Base-by-base conservation (phyloP, 1,140 invertebrate species). In the Drosophila hydei region DNA sequence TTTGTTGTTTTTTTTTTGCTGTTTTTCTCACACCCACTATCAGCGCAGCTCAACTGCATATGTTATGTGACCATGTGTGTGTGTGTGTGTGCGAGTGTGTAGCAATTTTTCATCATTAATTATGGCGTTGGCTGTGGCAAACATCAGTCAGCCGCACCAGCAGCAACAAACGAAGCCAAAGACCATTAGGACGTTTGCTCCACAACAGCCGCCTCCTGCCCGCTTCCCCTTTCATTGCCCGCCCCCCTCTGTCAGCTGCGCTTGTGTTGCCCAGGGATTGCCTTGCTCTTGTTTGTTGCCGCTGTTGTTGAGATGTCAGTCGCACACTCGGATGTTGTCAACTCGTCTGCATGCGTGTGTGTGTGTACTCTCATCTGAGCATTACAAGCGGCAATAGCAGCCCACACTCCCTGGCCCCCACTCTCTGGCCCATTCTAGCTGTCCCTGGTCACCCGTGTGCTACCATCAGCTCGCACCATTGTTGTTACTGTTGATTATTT, bases 51-150 rank as follows among this genome's bases (percentile, higher is more conserved):
- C 48, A 64, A 58, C 51, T 84, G 79, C 79, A 84, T 84, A 84
- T 84, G 79, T 65, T 84, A 71, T 84, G 60, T 73, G 75, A 18
- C 5, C 12, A 16, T 79, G 58, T 75, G 43, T 65, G 64, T 70
- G 59, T 59, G 50, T 61, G 60, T 45, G 51, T 62, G 67, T 58
- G 54, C 64, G 58, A 68, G 79, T 81, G 81, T 70, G 83, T 77
- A 87, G 81, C 81, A 85, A 85, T 85, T 85, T 85, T 85, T 85
- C 81, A 85, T 85, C 81, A 85, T 85, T 85, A 85, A 85, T 85
- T 85, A 85, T 85, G 81, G 81, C 81, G 81, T 77, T 77, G 77
- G 79, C 81, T 87, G 80, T 80, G 72, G 72, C 79, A 85, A 87
- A 85, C 80, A 85, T 85, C 80, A 85, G 77, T 85, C 80, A 85